Conservation (phyloP, 2,888 invertebrate genomes). For the Pachliopta kotzebuea region DNA sequence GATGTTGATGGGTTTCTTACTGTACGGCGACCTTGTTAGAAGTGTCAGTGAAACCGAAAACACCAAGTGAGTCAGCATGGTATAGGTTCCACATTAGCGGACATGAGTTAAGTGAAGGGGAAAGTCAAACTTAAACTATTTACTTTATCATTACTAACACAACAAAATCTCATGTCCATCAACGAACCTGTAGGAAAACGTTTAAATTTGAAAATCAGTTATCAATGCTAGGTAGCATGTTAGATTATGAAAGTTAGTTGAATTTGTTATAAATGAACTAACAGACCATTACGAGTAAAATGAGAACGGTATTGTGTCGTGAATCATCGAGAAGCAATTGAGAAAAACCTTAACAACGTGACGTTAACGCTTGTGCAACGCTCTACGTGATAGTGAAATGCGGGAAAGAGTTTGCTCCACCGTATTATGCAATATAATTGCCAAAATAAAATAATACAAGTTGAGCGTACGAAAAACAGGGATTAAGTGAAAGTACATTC, state of each 20-base stretch:
- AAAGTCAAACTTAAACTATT: constrained; percentile 67
- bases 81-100: constrained; percentile 69
- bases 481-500: constrained; percentile 66
- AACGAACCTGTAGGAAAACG: constrained; percentile 38
- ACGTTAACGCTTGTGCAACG: constrained; percentile 69
- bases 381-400: constrained; percentile 67
- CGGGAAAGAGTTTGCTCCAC: constrained; percentile 53
- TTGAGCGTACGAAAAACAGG: constrained; percentile 48
- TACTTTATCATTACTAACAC: constrained; percentile 66
- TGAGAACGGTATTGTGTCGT: constrained; percentile 45
- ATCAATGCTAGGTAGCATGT: constrained; percentile 44
- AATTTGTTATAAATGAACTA: constrained; percentile 57
- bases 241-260: constrained; percentile 65
- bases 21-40: constrained; percentile 28
- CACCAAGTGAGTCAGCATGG: constrained; percentile 70
- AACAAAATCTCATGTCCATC: constrained; percentile 37
- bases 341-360: constrained; percentile 65
- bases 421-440: constrained; percentile 72
- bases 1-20: constrained; percentile 28
- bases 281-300: constrained; percentile 41
- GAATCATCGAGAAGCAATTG: constrained; percentile 62
- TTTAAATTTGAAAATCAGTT: constrained; percentile 54
- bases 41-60: constrained; percentile 68
- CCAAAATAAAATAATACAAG: constrained; percentile 64
- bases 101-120: constrained; percentile 70